These are phyloP conservation scores for Drosophila atripex DNA, from an alignment of 2,888 invertebrate species.

Conservation along the genomic window DNA sequence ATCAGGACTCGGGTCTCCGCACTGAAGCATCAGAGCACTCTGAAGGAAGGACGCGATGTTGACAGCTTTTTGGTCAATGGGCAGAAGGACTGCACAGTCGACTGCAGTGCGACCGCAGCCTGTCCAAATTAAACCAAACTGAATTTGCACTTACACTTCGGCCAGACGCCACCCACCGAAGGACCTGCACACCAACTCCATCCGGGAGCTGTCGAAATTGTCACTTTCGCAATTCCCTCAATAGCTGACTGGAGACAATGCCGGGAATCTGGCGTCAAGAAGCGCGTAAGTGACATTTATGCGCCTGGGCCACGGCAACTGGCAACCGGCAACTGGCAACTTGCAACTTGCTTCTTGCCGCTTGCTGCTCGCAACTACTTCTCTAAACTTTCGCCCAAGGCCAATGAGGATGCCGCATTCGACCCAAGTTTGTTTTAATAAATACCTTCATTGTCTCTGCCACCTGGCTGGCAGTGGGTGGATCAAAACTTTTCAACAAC, in stretches of 20 bases:
- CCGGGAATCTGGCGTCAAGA: conserved; percentile 58
- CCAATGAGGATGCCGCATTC: conserved; percentile 39
- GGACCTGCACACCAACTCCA: conserved; percentile 17
- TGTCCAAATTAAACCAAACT: conserved; percentile 78
- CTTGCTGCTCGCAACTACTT: not conserved
- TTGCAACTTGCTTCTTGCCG: conserved; percentile 15
- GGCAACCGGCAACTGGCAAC: conserved; percentile 1
- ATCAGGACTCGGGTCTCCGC: conserved; percentile 2
- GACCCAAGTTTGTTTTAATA: conserved; percentile 76
- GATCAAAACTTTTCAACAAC: conserved; percentile 63
- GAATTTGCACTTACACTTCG: conserved; percentile 77
- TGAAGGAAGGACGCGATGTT: conserved; percentile 35
- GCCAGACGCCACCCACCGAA: conserved; percentile 26
- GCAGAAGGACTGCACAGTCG: conserved; percentile 16
- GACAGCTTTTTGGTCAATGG: conserved; percentile 69
- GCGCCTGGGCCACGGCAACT: conserved; percentile 58
- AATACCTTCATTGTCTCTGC: conserved; percentile 76
- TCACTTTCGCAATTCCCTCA: conserved; percentile 76
- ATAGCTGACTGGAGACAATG: conserved; percentile 60
- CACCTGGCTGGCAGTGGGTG: conserved; percentile 55
- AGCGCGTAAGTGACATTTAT: conserved; percentile 80
- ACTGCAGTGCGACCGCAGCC: conserved; percentile 58
- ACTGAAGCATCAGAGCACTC: conserved; percentile 19
- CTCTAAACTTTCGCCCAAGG: conserved; percentile 42
- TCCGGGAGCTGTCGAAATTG: conserved; percentile 72